Evolutionary conservation across 2,113 vertebrate species (phyloP).

Genomic region (Nannospalax galili): DNA sequence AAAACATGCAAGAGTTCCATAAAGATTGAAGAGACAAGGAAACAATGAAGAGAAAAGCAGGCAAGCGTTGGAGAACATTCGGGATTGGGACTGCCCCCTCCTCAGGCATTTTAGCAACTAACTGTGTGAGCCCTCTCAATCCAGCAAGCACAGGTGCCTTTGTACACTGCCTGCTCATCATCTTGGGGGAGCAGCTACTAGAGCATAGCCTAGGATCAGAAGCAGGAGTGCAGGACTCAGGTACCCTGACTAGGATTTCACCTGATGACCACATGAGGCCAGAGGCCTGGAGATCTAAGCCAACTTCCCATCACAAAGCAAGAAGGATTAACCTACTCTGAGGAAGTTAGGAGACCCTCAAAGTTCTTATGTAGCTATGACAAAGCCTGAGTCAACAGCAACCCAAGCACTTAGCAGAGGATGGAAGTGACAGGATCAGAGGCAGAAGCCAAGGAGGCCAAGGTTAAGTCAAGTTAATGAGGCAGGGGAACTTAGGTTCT

Average conservation of each 20-base stretch:
- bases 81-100: background rate
- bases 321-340: background rate
- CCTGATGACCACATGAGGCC: background rate
- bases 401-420: background rate
- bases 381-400: background rate
- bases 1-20: rapidly evolving
- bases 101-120: background rate
- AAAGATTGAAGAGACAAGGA: background rate
- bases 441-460: background rate
- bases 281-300: background rate
- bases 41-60: background rate
- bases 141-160: background rate
- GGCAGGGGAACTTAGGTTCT: background rate
- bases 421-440: background rate
- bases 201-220: background rate
- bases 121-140: background rate
- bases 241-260: background rate
- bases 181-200: background rate
- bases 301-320: background rate
- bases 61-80: background rate
- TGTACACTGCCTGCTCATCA: too few relatives aligned
- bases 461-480: background rate
- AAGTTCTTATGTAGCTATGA: background rate
- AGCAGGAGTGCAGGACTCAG: background rate
- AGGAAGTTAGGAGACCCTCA: too few relatives aligned